Percentiles rank a stretch among this genome's conserved stretches.
phyloP scores from a whole-genome alignment of 2,797 vertebrate species.

The Acropternis orthonyx region DNA sequence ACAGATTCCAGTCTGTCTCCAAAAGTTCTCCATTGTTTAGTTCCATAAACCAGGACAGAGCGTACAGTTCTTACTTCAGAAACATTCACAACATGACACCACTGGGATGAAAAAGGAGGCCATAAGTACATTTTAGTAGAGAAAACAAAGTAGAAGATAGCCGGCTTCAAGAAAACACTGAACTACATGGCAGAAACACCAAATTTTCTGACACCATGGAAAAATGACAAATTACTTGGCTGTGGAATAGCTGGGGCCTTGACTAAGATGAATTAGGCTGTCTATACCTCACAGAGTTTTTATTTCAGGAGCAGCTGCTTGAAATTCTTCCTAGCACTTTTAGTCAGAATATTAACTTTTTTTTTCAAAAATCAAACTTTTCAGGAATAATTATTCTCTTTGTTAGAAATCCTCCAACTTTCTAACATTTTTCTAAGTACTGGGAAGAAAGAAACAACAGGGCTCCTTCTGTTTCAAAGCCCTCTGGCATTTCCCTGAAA shows the following conservation, averaged over 20 bases:
- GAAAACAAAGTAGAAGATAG: not conserved
- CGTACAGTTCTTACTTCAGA: not conserved
- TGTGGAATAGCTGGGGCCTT: not conserved
- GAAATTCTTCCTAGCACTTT: constrained; percentile 15
- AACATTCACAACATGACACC: not conserved
- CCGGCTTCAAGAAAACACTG: not conserved
- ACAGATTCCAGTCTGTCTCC: not conserved
- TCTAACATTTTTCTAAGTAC: not conserved
- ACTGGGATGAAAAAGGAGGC: not conserved
- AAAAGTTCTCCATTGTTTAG: not conserved
- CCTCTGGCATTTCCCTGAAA: not conserved
- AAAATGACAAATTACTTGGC: constrained; percentile 51
- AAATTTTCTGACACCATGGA: not conserved
- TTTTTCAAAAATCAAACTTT: not conserved
- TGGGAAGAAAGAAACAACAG: not conserved
- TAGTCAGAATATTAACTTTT: not conserved
- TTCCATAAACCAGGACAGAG: not conserved
- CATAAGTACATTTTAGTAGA: not conserved
- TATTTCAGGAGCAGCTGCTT: constrained; percentile 17
- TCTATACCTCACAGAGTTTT: not conserved
- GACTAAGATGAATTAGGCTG: constrained; percentile 38
- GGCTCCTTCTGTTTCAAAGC: not conserved
- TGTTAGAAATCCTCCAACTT: not conserved
- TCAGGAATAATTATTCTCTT: not conserved
- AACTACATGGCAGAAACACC: constrained; percentile 13